Base-by-base conservation (phyloP, 2,888 invertebrate genomes). In the Trimorus sp. region DNA sequence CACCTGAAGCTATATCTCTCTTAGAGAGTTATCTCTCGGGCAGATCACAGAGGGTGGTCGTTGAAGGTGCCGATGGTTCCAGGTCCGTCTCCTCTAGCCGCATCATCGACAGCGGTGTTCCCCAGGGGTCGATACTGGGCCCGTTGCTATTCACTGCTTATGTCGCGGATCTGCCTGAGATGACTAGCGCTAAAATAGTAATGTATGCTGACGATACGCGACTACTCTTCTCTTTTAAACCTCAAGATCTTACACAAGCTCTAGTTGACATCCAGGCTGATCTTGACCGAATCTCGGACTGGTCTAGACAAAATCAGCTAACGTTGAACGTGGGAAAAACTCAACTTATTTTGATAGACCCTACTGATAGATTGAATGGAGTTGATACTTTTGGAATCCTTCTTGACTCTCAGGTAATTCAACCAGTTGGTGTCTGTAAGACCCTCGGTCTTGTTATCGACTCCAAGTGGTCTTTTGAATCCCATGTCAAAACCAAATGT, bases 81-180 rank as follows among this genome's bases (percentile, higher is more conserved):
- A 26, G 26, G 26, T 26, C 26, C 26, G 26, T 26, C 26, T 26
- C 26, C 26, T 26, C 26, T 26, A 26, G 9, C 11, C 40, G 40
- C 7, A 9, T 1, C 8, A 40, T 40, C 8, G 11, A 9, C 8
- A 9, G 12, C n/a, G 49, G 49, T 12, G 49, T 49, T n/a, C 49
- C 49, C 7, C 49, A 49, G 49, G 49, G 49, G n/a, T 49, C 49
- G n/a, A n/a, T 49, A 49, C 6, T 49, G 6, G 49, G 49, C n/a
- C 49, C 49, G 7, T n/a, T 49, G 7, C n/a, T 49, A 14, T 49
- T 49, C 14, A 49, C 12, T 14, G 6, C n/a, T 7, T 49, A 12
- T 49, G 49, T 49, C 7, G 11, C 49, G 11, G 49, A 49, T 49
- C n/a, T 49, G 7, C 49, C 49, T 3, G 14, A 14, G 11, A 49